phyloP scores from a whole-genome alignment of 1,140 invertebrate species.

The Brachystomella parvula region DNA sequence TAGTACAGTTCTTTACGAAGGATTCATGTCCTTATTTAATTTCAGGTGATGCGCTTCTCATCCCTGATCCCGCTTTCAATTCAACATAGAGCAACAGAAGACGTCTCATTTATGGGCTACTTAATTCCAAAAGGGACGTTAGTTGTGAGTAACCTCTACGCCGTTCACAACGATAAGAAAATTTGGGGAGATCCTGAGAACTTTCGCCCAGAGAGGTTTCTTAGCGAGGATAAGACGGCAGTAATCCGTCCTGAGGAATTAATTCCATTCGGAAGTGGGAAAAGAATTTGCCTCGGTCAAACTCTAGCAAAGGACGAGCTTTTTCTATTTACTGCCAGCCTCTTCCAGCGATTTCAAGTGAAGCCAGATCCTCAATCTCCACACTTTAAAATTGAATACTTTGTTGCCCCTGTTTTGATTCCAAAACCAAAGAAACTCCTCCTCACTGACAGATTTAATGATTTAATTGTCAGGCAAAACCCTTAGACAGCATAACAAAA shows the following conservation, averaged over 20 bases:
- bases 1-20: too few species aligned
- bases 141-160: slow-evolving; percentile 69
- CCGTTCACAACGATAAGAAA: too few species aligned
- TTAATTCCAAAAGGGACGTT: slow-evolving; percentile 56
- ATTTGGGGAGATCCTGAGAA: too few species aligned
- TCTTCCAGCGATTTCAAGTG: slow-evolving; percentile 25
- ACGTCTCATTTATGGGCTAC: slow-evolving; percentile 43
- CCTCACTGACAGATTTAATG: neutral
- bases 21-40: too few species aligned
- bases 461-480: too few species aligned
- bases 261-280: slow-evolving; percentile 15
- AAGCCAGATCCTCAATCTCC: slow-evolving; percentile 15
- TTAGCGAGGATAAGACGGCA: slow-evolving; percentile 51
- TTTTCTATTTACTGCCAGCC: slow-evolving; percentile 15
- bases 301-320: slow-evolving; percentile 21
- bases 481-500: too few species aligned
- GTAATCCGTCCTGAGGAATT: neutral
- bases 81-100: neutral
- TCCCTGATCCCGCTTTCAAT: neutral
- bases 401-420: slow-evolving; percentile 3
- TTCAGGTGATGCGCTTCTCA: neutral
- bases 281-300: slow-evolving; percentile 24
- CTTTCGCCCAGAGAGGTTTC: slow-evolving; percentile 60
- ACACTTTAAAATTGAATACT: slow-evolving; percentile 11
- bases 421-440: neutral